These are phyloP conservation scores for Ploceus nigricollis DNA, from an alignment of 2,113 vertebrate genomes.

Conservation along the genomic window DNA sequence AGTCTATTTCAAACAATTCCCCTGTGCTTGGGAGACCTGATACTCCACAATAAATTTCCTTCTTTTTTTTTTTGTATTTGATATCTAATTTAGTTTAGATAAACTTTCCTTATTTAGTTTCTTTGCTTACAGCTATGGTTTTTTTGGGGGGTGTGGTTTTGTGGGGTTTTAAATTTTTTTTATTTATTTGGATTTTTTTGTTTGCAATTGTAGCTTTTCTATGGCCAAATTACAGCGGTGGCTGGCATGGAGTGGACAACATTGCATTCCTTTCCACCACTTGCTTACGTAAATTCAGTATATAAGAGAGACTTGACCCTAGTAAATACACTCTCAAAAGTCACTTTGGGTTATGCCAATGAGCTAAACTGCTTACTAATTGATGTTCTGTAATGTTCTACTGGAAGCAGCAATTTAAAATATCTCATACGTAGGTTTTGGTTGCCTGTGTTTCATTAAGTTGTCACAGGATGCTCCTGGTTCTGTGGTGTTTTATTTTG, in stretches of 20 bases:
- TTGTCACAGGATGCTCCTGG: neutral
- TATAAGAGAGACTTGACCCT: neutral
- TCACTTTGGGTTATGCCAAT: neutral
- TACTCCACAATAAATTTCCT: neutral
- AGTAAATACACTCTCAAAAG: neutral
- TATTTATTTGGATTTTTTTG: neutral
- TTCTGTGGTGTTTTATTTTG: conserved; percentile 15
- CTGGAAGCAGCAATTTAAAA: conserved; percentile 3
- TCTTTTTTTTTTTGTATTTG: neutral
- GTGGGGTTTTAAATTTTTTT: neutral
- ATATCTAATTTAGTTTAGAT: too few species aligned
- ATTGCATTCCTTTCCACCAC: neutral
- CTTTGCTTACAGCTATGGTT: neutral
- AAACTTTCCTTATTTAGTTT: neutral
- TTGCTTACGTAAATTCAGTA: neutral
- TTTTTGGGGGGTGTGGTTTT: too few species aligned
- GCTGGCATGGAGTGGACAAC: neutral
- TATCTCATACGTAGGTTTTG: neutral
- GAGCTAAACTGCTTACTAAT: neutral
- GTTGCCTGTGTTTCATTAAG: neutral
- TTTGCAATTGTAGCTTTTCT: neutral
- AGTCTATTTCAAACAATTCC: neutral
- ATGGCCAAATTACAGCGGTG: neutral
- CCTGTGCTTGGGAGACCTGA: neutral
- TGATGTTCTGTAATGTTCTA: neutral